Conservation (phyloP, 2,888 invertebrate species). For the Conomelus anceps region DNA sequence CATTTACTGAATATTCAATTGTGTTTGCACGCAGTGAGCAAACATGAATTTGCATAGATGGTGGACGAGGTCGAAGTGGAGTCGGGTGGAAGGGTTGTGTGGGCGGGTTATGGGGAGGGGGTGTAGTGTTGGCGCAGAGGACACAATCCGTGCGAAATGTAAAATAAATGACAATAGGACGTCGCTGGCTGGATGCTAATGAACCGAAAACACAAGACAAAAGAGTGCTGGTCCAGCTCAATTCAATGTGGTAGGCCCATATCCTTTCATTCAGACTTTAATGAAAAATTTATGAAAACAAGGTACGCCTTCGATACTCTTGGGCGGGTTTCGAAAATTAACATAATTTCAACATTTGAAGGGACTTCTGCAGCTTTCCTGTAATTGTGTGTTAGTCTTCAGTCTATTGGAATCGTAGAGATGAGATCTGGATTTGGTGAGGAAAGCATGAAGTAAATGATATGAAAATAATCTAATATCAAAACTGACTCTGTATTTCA, state of each 20-base stretch:
- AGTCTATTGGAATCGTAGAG: no score
- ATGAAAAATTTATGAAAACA: not conserved
- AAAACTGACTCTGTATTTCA: no score
- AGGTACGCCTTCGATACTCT: not conserved
- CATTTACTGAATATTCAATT: not conserved
- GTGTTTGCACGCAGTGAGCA: not conserved
- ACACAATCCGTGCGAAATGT: not conserved
- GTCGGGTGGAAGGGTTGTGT: no score
- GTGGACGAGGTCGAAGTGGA: no score
- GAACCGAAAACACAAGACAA: not conserved
- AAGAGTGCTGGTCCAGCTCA: not conserved
- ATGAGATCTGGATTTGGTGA: no score
- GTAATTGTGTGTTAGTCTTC: not conserved
- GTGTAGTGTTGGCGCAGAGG: not conserved
- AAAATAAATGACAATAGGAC: not conserved
- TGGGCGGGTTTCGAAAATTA: not conserved
- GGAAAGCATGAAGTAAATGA: no score
- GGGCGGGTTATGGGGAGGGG: no score
- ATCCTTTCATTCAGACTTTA: not conserved
- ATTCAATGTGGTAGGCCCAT: not conserved
- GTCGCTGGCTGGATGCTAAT: not conserved
- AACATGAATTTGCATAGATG: not conserved
- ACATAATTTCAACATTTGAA: not conserved
- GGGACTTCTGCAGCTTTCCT: not conserved
- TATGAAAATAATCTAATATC: no score